Base-by-base conservation (phyloP, 2,113 vertebrate species). In the Calidris pugnax region DNA sequence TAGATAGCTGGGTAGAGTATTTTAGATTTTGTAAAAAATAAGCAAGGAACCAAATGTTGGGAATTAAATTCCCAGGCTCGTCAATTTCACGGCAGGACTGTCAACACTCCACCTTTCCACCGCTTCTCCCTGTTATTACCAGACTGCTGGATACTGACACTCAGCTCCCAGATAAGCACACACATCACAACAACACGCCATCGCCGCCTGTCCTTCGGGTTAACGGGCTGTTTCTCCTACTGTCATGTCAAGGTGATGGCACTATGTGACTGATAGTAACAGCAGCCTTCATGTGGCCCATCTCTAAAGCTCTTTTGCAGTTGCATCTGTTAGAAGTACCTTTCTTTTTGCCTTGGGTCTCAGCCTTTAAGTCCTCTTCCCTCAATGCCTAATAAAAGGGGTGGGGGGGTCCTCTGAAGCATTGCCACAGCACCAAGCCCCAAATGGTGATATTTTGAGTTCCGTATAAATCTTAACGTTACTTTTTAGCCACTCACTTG, bases 401-500 rank as follows among this genome's bases (percentile, higher is more conserved):
- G 21, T 7, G 43, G 17, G 22, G 22, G 19, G 19, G 10, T 23
- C 26, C 14, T 45, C 75, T 35, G 27, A 64, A 63, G 71, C 22
- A 47, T 4, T 33, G n/a, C n/a, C 51, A 27, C 28, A 59, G 66
- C 3, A 22, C 33, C 67, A 85, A 89, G 35, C 27, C 6, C 22
- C 83, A 68, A 24, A 41, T 1, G 33, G 26, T 56, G 56, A 28
- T 30, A 30, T 47, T 3, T 45, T 2, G n/a, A 30, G 14, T 14
- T 69, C 60, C 12, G 2, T 7, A 20, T 8, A 43, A 63, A 80
- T 28, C 37, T 82, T 33, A 53, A 53, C 0, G 3, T 45, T 55
- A 56, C n/a, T 69, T 93, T 78, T 35, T 55, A 68, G 63, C 11
- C 77, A 98, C 99, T 99, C 98, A 99, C 99, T 99, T 99, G 68